Conservation (phyloP, 2,113 vertebrate species). For the Pipra filicauda region DNA sequence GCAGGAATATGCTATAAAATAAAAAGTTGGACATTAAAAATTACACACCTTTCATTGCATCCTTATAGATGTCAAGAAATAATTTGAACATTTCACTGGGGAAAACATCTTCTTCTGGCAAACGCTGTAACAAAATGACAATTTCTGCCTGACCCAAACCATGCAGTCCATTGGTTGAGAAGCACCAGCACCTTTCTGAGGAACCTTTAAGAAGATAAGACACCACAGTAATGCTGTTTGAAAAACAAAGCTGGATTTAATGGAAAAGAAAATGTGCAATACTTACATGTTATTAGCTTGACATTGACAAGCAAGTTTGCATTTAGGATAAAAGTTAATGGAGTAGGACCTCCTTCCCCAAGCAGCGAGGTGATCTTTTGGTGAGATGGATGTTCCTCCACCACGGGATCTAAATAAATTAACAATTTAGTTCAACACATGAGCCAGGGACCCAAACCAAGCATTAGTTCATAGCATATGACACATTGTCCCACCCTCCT, state of each 20-base stretch:
- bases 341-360: constrained; percentile 77
- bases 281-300: constrained; percentile 87
- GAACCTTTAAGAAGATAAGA: constrained; percentile 75
- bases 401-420: constrained; percentile 72
- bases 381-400: constrained; percentile 83
- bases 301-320: constrained; percentile 92
- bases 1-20: neutral
- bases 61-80: constrained; percentile 88
- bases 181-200: constrained; percentile 88
- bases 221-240: neutral
- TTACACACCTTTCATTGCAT: constrained; percentile 86
- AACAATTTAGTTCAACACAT: neutral
- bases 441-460: neutral
- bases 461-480: neutral
- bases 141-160: constrained; percentile 92
- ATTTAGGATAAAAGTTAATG: constrained; percentile 90
- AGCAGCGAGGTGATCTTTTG: constrained; percentile 82
- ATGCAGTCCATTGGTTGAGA: constrained; percentile 90
- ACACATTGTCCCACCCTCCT: neutral
- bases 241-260: neutral
- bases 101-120: constrained; percentile 84
- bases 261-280: neutral
- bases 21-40: neutral
- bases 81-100: constrained; percentile 88
- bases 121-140: constrained; percentile 84